Base-by-base conservation (phyloP, 2,888 invertebrate genomes). In the Drosophila stalkeri region DNA sequence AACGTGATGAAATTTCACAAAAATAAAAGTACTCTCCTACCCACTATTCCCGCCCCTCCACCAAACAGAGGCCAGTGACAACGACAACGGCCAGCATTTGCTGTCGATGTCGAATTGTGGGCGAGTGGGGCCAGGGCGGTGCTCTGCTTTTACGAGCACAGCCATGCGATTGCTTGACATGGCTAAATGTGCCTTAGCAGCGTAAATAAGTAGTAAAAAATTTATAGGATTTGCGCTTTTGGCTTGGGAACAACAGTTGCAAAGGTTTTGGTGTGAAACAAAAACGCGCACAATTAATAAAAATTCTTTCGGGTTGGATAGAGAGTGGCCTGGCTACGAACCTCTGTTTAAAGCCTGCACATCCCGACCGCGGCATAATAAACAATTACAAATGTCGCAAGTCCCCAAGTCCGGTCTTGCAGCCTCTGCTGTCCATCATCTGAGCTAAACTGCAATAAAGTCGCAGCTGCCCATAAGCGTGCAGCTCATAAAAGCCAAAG, bases 1-100 rank as follows among this genome's bases (percentile, higher is more conserved):
- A 92, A 92, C 92, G 92, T 93, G 92, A 92, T 92, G 90, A 92
- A 92, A 92, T 91, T 92, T 84, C 81, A 90, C 87, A 85, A 91
- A 90, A 91, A 90, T 91, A 90, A 91, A 91, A 90, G 65, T 75
- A 66, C 74, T 68, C 75, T 57, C 76, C 70, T 61, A n/a, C 23
- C 23, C 33, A 33, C 20, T 31, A 12, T 1, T 2, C 39, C 18
- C 18, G 5, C 18, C 5, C 43, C 35, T 16, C n/a, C 23, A 12
- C 35, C 20, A 6, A 12, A 20, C 62, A 37, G 55, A 27, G 56
- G 55, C 80, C 78, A 87, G 81, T 85, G 85, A 89, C 87, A 82
- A 77, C 81, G 82, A 74, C 72, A 72, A 46, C 33, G 73, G 71
- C 70, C 71, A 71, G 75, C 79, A 75, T 59, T 89, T 52, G 81